Evolutionary conservation across 1,140 invertebrate species (phyloP), one percentile per base, ranked within the genome.

Genomic region (Drosophila rufa): DNA sequence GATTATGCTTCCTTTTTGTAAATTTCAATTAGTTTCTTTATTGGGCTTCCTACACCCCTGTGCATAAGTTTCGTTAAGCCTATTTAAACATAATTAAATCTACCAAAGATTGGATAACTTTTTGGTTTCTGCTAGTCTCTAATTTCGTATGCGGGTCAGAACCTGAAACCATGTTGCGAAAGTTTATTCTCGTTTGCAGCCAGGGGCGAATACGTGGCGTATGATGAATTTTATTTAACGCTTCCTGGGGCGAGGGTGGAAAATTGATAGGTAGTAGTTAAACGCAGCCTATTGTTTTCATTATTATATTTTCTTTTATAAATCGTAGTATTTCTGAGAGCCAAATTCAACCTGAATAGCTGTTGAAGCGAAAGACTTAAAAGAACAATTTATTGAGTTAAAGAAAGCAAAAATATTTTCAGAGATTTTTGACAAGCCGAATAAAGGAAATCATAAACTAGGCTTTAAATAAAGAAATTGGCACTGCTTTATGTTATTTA

Each of bases 51-150:
- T 46, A 46, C 59, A 59, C 33, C 45, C 27, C 9, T 59, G 48
- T 64, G 57, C n/a, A 33, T 30, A 33, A 48, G 50, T 69, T 71
- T 58, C 55, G 65, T 71, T 73, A 73, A 73, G 53, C 78, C 76
- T 68, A 84, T 84, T 84, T 80, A 80, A 78, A 59, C 73, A 74
- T 85, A 84, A 84, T 84, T 84, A 79, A 84, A 85, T 80, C 59
- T 66, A 45, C 27, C 50, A 68, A 81, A 75, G 82, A 84, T 81
- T 81, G 38, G 50, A 70, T n/a, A 79, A 73, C 68, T 79, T 80
- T 65, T 66, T 19, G 59, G 48, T 59, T 51, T 80, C n/a, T 38
- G 62, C 65, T 66, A 45, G 51, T 25, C 58, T 75, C 59, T 19
- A 36, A 85, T 84, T 85, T 81, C 17, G 78, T 85, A 84, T 84